Evolutionary conservation across 2,797 vertebrate species (phyloP).

Genomic region (Cephalopachus bancanus): DNA sequence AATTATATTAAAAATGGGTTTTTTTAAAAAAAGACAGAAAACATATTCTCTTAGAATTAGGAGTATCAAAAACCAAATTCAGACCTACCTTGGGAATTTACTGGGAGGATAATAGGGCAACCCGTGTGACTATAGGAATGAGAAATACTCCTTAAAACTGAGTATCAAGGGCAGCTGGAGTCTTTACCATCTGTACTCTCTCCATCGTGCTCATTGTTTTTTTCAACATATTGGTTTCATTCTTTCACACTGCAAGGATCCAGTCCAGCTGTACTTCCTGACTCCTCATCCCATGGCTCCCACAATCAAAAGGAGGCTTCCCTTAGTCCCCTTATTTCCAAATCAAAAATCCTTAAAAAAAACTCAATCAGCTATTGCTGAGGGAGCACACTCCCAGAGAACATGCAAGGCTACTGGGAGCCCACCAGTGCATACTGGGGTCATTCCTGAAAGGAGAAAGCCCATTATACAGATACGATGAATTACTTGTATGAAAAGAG

Average conservation of each 20-base stretch:
- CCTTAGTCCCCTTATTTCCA: not conserved
- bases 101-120: not conserved
- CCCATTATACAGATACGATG: not conserved
- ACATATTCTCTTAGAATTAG: not conserved
- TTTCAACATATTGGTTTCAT: not conserved
- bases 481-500: not conserved
- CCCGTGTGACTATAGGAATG: not conserved
- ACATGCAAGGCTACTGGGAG: not conserved
- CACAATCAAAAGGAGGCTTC: not conserved
- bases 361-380: not conserved
- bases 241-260: not conserved
- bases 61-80: constrained; percentile 7
- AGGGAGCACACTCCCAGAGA: not conserved
- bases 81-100: not conserved
- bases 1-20: not conserved
- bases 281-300: not conserved
- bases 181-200: not conserved
- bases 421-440: not conserved
- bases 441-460: not conserved
- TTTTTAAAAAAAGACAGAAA: not conserved
- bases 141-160: not conserved
- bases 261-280: not conserved
- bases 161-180: not conserved
- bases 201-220: not conserved
- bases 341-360: constrained; percentile 32